Base-by-base conservation (phyloP, 2,113 vertebrate species). In the Corythoichthys haematopterus region DNA sequence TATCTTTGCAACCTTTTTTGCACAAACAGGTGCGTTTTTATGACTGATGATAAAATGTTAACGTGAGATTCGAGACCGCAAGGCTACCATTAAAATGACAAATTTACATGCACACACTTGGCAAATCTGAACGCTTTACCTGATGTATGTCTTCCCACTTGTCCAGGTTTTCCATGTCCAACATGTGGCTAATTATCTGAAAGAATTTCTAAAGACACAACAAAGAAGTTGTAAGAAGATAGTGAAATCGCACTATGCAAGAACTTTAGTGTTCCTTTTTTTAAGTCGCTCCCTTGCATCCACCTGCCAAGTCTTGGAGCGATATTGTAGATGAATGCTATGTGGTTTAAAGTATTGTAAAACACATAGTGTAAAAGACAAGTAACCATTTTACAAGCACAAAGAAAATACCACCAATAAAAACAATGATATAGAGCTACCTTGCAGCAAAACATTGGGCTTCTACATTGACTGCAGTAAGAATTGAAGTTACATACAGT, bases 131-230 rank as follows among this genome's bases (percentile, higher is more conserved):
- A 57, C 2, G 9, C 1, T 80, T 87, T 92, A 98, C 97, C 95
- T 99, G 95, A 76, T 98, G 95, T 5, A 94, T 95, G 0, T 99
- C 97, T 72, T 96, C 94, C 97, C 97, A 99, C 84, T 96, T 98
- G 1, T 95, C 94, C 11, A 92, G 85, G 84, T 99, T 98, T 83
- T 97, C 95, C 1, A 92, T 93, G 4, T 98, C 96, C 91, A 99
- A 94, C 95, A 99, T 99, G 87, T 93, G 93, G 85, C 97, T 99
- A 86, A 98, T 89, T 80, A 98, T 94, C 92, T 98, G 96, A 93
- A 98, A 99, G 90, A 98, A 98, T 90, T 95, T 97, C 97, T 99
- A 86, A 20, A 81, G 16, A 80, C 20, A 73, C 14, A 52, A 67
- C 35, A 74, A 2, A 12, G 45, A 64, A 43, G 40, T 43, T 43